These are phyloP conservation scores for Syritta pipiens DNA, from an alignment of 2,888 invertebrate species.

Conservation along the genomic window DNA sequence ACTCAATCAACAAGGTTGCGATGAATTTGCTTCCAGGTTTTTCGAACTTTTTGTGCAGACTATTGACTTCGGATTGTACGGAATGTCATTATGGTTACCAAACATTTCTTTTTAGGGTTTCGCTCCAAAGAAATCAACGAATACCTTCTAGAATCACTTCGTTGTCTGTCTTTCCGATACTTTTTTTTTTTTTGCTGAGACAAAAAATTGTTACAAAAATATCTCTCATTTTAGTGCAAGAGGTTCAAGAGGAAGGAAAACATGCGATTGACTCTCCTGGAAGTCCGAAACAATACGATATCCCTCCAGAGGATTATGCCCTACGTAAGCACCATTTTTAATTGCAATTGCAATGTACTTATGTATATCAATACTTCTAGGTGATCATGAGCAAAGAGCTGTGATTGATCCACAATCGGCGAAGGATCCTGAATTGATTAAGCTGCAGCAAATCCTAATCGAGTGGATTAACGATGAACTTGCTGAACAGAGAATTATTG, in stretches of 20 bases:
- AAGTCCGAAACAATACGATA: conserved; percentile 90
- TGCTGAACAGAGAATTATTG: conserved; percentile 96
- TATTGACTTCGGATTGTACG: too few species aligned
- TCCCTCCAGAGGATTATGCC: conserved; percentile 95
- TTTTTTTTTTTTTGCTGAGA: too few species aligned
- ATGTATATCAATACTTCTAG: conserved; percentile 79
- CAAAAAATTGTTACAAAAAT: too few species aligned
- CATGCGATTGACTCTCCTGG: conserved; percentile 98
- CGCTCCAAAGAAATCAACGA: too few species aligned
- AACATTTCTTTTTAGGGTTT: too few species aligned
- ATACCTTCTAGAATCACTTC: too few species aligned
- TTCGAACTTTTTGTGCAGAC: too few species aligned
- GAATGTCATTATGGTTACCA: too few species aligned
- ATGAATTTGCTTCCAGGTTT: too few species aligned
- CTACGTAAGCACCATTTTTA: conserved; percentile 83
- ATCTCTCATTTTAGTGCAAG: too few species aligned
- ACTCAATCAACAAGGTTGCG: too few species aligned
- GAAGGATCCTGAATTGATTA: conserved; percentile 91
- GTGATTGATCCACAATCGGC: conserved; percentile 95
- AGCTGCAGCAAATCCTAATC: conserved; percentile 91
- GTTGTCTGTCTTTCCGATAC: too few species aligned
- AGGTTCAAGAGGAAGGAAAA: conserved; percentile 96
- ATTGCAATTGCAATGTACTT: background rate
- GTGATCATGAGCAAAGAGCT: conserved; percentile 97
- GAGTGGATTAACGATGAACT: conserved; percentile 99